Evolutionary conservation across 2,888 invertebrate species (phyloP), one percentile per base, ranked within the genome.

Genomic region (Athripsodes cinereus): DNA sequence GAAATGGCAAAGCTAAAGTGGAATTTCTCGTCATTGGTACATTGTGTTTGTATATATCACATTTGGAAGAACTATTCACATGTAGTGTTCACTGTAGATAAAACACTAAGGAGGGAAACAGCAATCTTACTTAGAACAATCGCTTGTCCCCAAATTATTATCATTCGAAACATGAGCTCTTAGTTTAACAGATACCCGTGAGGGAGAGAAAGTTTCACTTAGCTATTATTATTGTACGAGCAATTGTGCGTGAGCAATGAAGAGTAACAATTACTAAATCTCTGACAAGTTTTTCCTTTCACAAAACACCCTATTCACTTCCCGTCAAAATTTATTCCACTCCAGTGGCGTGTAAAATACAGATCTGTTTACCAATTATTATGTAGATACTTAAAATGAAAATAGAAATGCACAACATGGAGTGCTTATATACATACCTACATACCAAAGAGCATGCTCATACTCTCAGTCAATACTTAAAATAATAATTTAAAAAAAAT

Each of bases 241-340:
- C 55, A 55, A 53, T 52, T 52, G 58, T 55, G 48, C 55, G 52
- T 55, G 44, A 52, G 55, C 58, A 52, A 52, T 53, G 58, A 51
- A 52, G 52, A 52, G 44, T 53, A 55, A 57, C 58, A 57, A 62
- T 62, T 60, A 62, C 59, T 57, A 52, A 49, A 44, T 49, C 40
- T 50, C 54, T 53, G 55, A 62, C 62, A 62, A 62, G 62, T 62
- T 62, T 62, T 62, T 60, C 60, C 62, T 62, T 62, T 62, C 62
- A 60, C 52, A 56, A 47, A 53, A 58, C 52, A 54, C 40, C 47
- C 60, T 52, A 56, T 59, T 59, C 53, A 52, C 49, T 57, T 13
- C 40, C 40, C 16, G 40, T 40, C 40, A 40, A 40, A 40, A 40
- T 40, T 3, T 8, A 40, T 40, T 40, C 40, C 40, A 16, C n/a